Conservation (phyloP, 2,113 vertebrate species). For the Candoia aspera region DNA sequence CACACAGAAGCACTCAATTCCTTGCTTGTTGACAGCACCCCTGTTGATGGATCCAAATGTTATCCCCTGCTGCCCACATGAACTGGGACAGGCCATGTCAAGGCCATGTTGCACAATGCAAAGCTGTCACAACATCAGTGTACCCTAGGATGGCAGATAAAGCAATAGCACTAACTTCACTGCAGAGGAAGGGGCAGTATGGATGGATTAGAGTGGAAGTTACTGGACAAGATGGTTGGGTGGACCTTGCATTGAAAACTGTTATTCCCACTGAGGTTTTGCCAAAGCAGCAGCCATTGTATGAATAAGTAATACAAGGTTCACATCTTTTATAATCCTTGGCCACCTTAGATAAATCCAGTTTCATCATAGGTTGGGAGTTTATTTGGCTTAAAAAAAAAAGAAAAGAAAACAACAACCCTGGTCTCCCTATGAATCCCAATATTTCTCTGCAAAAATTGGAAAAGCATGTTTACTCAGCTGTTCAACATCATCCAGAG, state of each 20-base stretch:
- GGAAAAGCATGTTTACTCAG: slow-evolving; percentile 30
- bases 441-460: slow-evolving; percentile 31
- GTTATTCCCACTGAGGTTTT: not conserved
- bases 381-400: slow-evolving; percentile 16
- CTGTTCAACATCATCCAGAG: slow-evolving; percentile 11
- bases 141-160: too few species aligned
- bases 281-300: not conserved
- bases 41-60: too few species aligned
- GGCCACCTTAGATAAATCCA: slow-evolving; percentile 17
- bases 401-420: not conserved
- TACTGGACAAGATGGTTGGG: not conserved
- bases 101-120: too few species aligned
- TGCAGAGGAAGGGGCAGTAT: not conserved
- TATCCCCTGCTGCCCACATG: too few species aligned
- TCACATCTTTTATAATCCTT: slow-evolving; percentile 1
- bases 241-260: slow-evolving; percentile 15
- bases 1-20: too few species aligned
- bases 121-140: too few species aligned
- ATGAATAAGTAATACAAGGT: slow-evolving; percentile 33
- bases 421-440: slow-evolving; percentile 3
- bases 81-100: too few species aligned
- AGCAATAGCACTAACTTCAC: not conserved
- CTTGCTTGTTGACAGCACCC: too few species aligned
- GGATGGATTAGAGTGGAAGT: slow-evolving; percentile 5
- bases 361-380: not conserved